Percentiles rank a stretch among this genome's conserved stretches.
Evolutionary conservation across 2,888 invertebrate genomes (phyloP).

Genomic region (Andrena fulva): DNA sequence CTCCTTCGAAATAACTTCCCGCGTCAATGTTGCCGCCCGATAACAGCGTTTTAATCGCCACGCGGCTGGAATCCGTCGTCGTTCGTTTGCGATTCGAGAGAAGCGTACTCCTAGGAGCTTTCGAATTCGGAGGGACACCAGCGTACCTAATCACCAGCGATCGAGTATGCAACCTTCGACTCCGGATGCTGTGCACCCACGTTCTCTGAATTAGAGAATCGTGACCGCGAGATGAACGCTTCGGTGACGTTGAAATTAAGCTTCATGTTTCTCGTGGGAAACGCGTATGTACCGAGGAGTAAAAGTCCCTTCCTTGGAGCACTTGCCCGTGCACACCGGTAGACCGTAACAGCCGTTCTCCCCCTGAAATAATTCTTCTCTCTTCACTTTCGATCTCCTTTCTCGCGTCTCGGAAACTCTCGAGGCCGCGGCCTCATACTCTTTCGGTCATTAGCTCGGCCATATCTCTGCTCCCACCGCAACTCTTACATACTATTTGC

Average conservation of each 20-base stretch:
- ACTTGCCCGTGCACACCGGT: neutral
- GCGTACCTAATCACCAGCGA: too few species aligned
- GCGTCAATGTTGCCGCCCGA: neutral
- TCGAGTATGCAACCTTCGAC: too few species aligned
- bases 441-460: conserved; percentile 72
- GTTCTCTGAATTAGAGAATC: too few species aligned
- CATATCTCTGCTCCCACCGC: conserved; percentile 63
- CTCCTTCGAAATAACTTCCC: conserved; percentile 21
- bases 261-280: neutral
- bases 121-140: too few species aligned
- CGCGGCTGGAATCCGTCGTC: too few species aligned
- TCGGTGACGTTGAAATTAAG: neutral
- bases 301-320: conserved; percentile 18
- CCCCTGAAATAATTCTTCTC: conserved; percentile 53
- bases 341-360: conserved; percentile 36
- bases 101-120: too few species aligned
- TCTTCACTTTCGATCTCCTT: conserved; percentile 66
- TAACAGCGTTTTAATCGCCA: neutral
- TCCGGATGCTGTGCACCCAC: too few species aligned
- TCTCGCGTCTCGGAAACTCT: conserved; percentile 70
- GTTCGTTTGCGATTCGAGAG: too few species aligned
- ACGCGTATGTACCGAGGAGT: neutral
- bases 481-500: conserved; percentile 71
- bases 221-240: too few species aligned
- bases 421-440: conserved; percentile 72